Base-by-base conservation (phyloP, 1,140 invertebrate species). In the Microplitis mediator region DNA sequence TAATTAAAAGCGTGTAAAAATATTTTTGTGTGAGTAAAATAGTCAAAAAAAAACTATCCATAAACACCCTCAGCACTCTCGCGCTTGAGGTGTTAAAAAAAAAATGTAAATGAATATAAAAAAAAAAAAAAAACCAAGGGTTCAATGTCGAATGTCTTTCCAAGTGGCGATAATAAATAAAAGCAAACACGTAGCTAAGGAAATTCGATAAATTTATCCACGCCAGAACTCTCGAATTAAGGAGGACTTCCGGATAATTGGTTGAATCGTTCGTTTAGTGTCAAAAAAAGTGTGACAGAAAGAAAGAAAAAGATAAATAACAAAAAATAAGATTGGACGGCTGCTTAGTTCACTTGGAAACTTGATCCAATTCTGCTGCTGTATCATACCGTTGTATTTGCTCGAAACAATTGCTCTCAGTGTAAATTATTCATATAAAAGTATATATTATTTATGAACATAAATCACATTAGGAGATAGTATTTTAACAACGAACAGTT, bases 281-380 rank as follows among this genome's bases (percentile, higher is more conserved):
- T 32, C 16, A 54, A 61, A 63, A 54, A 45, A 35, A 50, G 36
- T 14, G n/a, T 23, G 39, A 14, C 45, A 52, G 58, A 23, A 23
- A 51, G 58, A 23, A 23, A 51, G 6, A 61, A 45, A 54, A 56
- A 62, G 32, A 62, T 31, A 63, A 52, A 54, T 11, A 31, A 63
- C 52, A 35, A 36, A 52, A 74, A 65, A 66, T 32, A 51, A 3
- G 35, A 8, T 65, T 60, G 39, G 32, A 14, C 13, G 62, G 32
- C 23, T 14, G 62, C 73, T 78, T 80, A 79, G 79, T 80, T 82
- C 78, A 75, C 78, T 75, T 34, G 54, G 75, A 75, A 58, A 58
- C 16, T 58, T 32, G 6, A 4, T 45, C 6, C 39, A 45, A 35
- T 51, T 34, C 36, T 45, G 23, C 14, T 52, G 45, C 31, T 9